Evolutionary conservation across 2,113 vertebrate species (phyloP).

Genomic region (Noctilio leporinus): DNA sequence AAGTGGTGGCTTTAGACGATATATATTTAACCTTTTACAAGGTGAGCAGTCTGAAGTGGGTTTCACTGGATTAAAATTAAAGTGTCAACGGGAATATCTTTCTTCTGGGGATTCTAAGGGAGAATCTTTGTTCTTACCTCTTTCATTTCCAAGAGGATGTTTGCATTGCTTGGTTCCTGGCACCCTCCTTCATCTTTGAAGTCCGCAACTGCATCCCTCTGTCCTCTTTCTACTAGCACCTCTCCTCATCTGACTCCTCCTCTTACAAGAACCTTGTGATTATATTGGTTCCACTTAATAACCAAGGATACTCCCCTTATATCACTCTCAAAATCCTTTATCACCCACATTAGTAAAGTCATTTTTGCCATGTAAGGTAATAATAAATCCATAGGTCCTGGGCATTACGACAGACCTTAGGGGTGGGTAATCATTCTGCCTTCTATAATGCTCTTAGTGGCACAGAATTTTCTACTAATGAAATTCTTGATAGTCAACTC

Average conservation of each 20-base stretch:
- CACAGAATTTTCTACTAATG: not conserved
- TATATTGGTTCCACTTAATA: not conserved
- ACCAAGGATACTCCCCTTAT: not conserved
- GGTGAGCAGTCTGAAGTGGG: not conserved
- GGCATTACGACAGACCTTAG: not conserved
- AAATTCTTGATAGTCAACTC: not conserved
- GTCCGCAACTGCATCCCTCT: too few species aligned
- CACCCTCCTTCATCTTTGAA: not conserved
- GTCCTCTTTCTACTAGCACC: not conserved
- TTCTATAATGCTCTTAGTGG: not conserved
- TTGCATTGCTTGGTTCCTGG: not conserved
- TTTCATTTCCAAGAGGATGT: not conserved
- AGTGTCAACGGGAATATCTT: not conserved
- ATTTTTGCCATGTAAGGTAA: not conserved
- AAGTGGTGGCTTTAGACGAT: not conserved
- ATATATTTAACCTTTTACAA: not conserved
- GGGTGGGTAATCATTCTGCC: not conserved
- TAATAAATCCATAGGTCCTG: not conserved
- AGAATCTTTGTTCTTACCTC: not conserved
- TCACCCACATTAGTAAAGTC: not conserved
- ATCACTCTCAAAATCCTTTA: not conserved
- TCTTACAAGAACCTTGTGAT: not conserved
- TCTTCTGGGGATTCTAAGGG: not conserved
- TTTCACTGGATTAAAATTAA: not conserved
- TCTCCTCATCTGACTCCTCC: not conserved